phyloP scores from a whole-genome alignment of 2,797 vertebrate species.

The Enteromius afrohamiltoni region DNA sequence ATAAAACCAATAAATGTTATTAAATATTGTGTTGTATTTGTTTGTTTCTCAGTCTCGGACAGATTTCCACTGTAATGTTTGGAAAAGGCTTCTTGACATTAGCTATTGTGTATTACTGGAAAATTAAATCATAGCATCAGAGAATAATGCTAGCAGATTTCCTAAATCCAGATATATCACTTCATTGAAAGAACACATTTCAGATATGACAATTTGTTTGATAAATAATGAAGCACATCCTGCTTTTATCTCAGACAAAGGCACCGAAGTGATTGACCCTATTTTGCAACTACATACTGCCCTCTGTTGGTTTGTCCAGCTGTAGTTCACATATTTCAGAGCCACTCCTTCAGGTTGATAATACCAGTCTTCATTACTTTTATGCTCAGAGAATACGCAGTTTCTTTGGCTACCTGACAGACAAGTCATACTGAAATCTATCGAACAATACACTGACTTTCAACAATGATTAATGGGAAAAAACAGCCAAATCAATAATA shows the following conservation, averaged over 20 bases:
- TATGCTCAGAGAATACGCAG: slow-evolving; percentile 5
- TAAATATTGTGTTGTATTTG: neutral
- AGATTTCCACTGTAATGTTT: neutral
- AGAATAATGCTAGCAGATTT: slow-evolving; percentile 12
- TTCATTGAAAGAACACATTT: slow-evolving; percentile 26
- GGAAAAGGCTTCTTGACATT: neutral
- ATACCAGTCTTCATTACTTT: slow-evolving; percentile 6
- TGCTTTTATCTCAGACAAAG: slow-evolving; percentile 55
- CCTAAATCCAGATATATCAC: slow-evolving; percentile 12
- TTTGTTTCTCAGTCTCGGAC: neutral
- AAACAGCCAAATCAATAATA: neutral
- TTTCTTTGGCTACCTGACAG: slow-evolving; percentile 26
- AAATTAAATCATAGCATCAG: neutral
- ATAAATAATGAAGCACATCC: slow-evolving; percentile 60
- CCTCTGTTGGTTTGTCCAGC: slow-evolving; percentile 59
- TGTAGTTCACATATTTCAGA: slow-evolving; percentile 21
- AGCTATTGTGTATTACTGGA: neutral
- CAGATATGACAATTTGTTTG: slow-evolving; percentile 49
- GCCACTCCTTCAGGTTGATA: slow-evolving; percentile 30
- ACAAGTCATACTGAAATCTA: neutral
- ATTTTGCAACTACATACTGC: slow-evolving; percentile 61
- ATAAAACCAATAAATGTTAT: slow-evolving; percentile 1
- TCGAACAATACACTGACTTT: neutral
- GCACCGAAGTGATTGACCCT: slow-evolving; percentile 32
- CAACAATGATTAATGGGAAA: neutral